Evolutionary conservation across 2,797 vertebrate species (phyloP).

Genomic region (Heterohyrax brucei): DNA sequence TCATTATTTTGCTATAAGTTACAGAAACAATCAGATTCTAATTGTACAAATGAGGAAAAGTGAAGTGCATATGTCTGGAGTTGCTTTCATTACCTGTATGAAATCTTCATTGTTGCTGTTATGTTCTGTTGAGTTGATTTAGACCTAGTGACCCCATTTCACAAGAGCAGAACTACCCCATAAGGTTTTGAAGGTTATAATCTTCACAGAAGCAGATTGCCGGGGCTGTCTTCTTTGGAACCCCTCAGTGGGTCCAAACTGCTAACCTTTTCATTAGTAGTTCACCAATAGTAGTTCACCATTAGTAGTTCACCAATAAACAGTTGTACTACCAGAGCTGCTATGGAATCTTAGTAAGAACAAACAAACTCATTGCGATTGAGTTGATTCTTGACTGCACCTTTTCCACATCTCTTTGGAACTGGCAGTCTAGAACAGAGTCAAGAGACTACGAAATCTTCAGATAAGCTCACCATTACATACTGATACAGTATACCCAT

Average conservation of each 20-base stretch:
- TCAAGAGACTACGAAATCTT: background rate
- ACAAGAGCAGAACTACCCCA: background rate
- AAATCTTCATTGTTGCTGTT: background rate
- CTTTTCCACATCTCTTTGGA: conserved; percentile 17
- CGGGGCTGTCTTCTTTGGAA: background rate
- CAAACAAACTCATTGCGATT: no score
- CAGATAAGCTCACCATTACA: background rate
- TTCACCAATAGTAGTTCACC: no score
- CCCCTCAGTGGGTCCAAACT: background rate
- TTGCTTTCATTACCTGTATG: background rate
- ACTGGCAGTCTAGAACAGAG: background rate
- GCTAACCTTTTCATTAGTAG: background rate
- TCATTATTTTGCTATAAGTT: no score
- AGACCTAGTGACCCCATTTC: background rate
- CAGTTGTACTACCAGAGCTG: background rate
- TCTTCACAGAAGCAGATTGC: background rate
- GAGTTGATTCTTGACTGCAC: background rate
- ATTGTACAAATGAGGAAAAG: conserved; percentile 51
- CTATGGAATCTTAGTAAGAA: background rate
- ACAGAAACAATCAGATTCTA: conserved; percentile 13
- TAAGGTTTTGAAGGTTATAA: background rate
- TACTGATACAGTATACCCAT: background rate
- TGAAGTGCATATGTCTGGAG: background rate
- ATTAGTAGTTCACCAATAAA: background rate
- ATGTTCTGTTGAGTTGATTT: background rate